phyloP scores from a whole-genome alignment of 2,797 vertebrate genomes.

The Tachyglossus aculeatus region DNA sequence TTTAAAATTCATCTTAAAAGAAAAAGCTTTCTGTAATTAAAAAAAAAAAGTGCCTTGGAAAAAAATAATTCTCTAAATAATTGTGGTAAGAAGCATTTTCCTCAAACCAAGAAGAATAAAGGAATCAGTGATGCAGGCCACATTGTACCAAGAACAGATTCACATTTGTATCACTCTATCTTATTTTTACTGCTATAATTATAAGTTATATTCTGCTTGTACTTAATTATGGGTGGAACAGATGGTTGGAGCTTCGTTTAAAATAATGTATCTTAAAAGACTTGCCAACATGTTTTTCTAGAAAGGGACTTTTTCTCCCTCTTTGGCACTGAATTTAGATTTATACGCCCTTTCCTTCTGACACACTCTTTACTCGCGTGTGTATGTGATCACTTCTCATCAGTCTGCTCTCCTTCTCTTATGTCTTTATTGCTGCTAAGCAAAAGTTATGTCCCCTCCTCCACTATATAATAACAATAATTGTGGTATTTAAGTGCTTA shows the following conservation, averaged over 20 bases:
- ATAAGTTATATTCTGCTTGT: conserved; percentile 3
- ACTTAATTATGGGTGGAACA: conserved; percentile 13
- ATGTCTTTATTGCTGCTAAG: too few relatives aligned
- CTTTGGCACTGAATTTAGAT: background rate
- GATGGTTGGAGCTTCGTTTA: conserved; percentile 4
- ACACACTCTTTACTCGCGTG: too few relatives aligned
- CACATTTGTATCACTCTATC: conserved; percentile 8
- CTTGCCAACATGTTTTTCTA: too few relatives aligned
- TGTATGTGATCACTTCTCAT: too few relatives aligned
- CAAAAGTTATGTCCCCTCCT: too few relatives aligned
- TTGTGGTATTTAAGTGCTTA: too few relatives aligned
- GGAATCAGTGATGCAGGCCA: background rate
- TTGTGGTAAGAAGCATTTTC: background rate
- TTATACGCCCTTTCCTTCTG: too few relatives aligned
- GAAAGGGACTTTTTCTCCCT: background rate
- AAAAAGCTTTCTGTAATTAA: too few relatives aligned
- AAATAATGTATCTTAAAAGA: conserved; percentile 10
- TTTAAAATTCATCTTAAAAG: too few relatives aligned
- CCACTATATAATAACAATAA: too few relatives aligned
- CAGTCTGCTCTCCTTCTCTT: too few relatives aligned
- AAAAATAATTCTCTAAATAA: too few relatives aligned
- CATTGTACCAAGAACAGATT: conserved; percentile 1
- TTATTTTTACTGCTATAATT: conserved; percentile 6
- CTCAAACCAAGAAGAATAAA: background rate
- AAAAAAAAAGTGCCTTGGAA: background rate